Base-by-base conservation (phyloP, 2,888 invertebrate species). In the Embidobia sp. region DNA sequence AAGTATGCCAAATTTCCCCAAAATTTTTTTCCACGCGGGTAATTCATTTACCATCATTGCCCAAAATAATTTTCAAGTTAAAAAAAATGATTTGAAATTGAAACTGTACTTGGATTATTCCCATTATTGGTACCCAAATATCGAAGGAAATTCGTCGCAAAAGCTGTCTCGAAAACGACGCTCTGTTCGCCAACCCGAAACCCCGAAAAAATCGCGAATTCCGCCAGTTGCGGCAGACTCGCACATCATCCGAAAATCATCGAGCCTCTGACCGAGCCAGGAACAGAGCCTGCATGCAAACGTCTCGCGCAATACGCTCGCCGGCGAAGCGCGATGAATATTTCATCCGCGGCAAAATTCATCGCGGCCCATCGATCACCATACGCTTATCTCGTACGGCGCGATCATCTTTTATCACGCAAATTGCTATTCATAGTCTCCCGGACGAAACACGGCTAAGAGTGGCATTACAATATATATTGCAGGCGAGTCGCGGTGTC, bases 401-500 rank as follows among this genome's bases (percentile, higher is more conserved):
- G 29, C 53, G 73, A 74, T 75, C 74, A 72, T 66, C 74, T 69
- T 74, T 70, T 78, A 72, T 61, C 66, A 46, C 72, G 37, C 51
- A 77, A 77, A 75, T 75, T 78, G 75, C 66, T 75, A 78, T 78
- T 78, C 78, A 78, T 78, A 72, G 75, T 63, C 75, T 70, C 19
- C 46, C 59, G 31, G 33, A 18, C 57, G 26, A 61, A 75, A 72
- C 72, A 61, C 26, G 33, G 15, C 70, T 67, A 72, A 72, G 72
- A 69, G 67, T 67, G 72, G 19, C 66, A 78, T 78, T 75, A 78
- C 59, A 78, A 78, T 78, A 78, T 78, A 78, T 78, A 78, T 78
- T 78, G 75, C 53, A 22, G 22, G 42, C 44, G 31, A 55, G 75
- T 72, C 66, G 63, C 59, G 22, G 70, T 63, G 59, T 48, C 13